A percentile compares a stretch with the other conserved stretches of the same genome.
Conservation (phyloP, 1,140 invertebrate genomes). For the Dryas iulia region DNA sequence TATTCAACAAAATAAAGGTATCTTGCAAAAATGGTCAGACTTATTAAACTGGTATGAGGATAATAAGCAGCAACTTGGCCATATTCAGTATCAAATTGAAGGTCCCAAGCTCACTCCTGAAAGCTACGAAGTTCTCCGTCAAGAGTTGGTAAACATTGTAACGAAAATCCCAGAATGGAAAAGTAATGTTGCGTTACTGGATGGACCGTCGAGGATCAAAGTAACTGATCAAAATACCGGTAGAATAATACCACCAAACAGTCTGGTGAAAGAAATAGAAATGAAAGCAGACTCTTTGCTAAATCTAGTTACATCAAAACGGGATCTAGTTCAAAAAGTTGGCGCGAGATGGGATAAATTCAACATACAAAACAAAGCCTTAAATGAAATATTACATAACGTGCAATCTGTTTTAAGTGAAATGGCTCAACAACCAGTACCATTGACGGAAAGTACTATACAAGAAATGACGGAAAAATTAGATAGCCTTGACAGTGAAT, state of each 20-base stretch:
- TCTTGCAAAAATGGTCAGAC: slow-evolving; percentile 91
- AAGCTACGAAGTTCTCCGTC: slow-evolving; percentile 84
- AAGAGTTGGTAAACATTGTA: slow-evolving; percentile 85
- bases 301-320: slow-evolving; percentile 83
- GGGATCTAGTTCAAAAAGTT: slow-evolving; percentile 85
- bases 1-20: slow-evolving; percentile 86
- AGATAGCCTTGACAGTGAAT: slow-evolving; percentile 69
- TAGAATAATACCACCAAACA: slow-evolving; percentile 85
- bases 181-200: slow-evolving; percentile 84
- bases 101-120: slow-evolving; percentile 85
- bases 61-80: slow-evolving; percentile 88
- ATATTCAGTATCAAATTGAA: slow-evolving; percentile 90
- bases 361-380: slow-evolving; percentile 83
- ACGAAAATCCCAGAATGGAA: slow-evolving; percentile 86
- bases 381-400: slow-evolving; percentile 83
- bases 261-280: slow-evolving; percentile 86
- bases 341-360: slow-evolving; percentile 86
- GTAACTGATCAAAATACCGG: slow-evolving; percentile 85
- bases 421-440: slow-evolving; percentile 81
- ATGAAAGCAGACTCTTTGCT: slow-evolving; percentile 84
- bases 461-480: slow-evolving; percentile 81
- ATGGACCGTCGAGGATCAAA: slow-evolving; percentile 83
- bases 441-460: slow-evolving; percentile 82
- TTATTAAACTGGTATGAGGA: slow-evolving; percentile 91
- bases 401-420: slow-evolving; percentile 80